Evolutionary conservation across 2,888 invertebrate genomes (phyloP).

Genomic region (Troides oblongomaculatus): DNA sequence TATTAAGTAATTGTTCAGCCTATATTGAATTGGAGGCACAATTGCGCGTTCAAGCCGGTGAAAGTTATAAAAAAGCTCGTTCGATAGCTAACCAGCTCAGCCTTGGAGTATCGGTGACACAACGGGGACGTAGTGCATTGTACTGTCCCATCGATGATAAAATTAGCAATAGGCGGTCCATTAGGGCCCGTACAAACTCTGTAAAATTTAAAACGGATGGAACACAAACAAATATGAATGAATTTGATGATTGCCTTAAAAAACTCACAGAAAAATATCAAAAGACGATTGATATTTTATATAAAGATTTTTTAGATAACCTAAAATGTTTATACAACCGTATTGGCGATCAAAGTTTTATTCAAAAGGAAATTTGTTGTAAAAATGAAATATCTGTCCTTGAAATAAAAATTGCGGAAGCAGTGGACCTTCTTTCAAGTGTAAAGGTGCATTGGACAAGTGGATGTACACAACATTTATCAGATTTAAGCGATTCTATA

Average conservation of each 20-base stretch:
- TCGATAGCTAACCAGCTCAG: conserved; percentile 56
- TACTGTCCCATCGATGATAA: conserved; percentile 37
- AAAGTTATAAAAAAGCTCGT: conserved; percentile 44
- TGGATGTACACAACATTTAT: conserved; percentile 31
- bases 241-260: conserved; percentile 47
- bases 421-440: conserved; percentile 35
- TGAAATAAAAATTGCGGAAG: conserved; percentile 24
- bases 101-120: conserved; percentile 40
- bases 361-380: conserved; percentile 25
- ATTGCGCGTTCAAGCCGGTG: conserved; percentile 51
- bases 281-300: conserved; percentile 47
- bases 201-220: conserved; percentile 28
- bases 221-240: conserved; percentile 32
- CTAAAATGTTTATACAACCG: conserved; percentile 30
- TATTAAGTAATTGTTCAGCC: conserved; percentile 60
- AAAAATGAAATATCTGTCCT: conserved; percentile 10
- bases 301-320: conserved; percentile 43
- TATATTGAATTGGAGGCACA: conserved; percentile 57
- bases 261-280: conserved; percentile 54
- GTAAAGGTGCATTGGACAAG: conserved; percentile 31
- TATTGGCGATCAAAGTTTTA: conserved; percentile 35
- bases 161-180: conserved; percentile 34
- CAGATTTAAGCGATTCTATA: conserved; percentile 42
- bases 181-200: conserved; percentile 33
- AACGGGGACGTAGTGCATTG: conserved; percentile 39